Evolutionary conservation across 2,113 vertebrate species (phyloP), one percentile per base, ranked within the genome.

Genomic region (Bucco capensis): DNA sequence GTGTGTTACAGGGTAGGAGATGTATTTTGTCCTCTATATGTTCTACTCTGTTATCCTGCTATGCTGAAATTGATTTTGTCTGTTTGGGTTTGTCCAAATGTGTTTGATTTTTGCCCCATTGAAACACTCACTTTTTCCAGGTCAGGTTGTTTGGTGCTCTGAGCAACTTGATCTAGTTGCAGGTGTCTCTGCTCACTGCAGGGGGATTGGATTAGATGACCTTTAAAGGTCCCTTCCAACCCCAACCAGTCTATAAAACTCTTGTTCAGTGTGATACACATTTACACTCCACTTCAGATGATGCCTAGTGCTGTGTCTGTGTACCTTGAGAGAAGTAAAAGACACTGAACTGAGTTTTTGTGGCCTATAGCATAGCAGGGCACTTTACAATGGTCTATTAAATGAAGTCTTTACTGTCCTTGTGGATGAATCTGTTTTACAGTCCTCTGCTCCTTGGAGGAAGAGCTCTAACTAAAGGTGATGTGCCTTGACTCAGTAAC

Each of bases 371-470:
- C 33, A 7, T 40, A 33, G n/a, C 60, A 66, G 54, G 18, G 33
- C 5, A 8, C 54, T 69, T 83, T 0, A 23, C 6, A 42, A 2
- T 56, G 4, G 2, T 64, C 62, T 60, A 0, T n/a, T 71, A 24
- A 62, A 49, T 38, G 25, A 13, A 24, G 3, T 57, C 71, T 77
- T 70, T 53, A 19, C 37, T 62, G 28, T 47, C 37, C 65, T 6
- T 23, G 25, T 62, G 38, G 16, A 24, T 57, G 2, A 38, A 53
- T 56, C 31, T 83, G 5, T 54, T 83, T 46, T 58, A 30, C 21
- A 37, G 42, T 54, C 0, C 0, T 4, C 35, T 70, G 46, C 37
- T 37, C 53, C 89, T 73, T 19, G 22, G 56, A 73, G 14, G 33
- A 70, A 21, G 25, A 74, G 23, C 11, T 75, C 15, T 38, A 30